A percentile compares a stretch with the other conserved stretches of the same genome.
phyloP scores from a whole-genome alignment of 2,113 vertebrate genomes.

The Lepisosteus oculatus region DNA sequence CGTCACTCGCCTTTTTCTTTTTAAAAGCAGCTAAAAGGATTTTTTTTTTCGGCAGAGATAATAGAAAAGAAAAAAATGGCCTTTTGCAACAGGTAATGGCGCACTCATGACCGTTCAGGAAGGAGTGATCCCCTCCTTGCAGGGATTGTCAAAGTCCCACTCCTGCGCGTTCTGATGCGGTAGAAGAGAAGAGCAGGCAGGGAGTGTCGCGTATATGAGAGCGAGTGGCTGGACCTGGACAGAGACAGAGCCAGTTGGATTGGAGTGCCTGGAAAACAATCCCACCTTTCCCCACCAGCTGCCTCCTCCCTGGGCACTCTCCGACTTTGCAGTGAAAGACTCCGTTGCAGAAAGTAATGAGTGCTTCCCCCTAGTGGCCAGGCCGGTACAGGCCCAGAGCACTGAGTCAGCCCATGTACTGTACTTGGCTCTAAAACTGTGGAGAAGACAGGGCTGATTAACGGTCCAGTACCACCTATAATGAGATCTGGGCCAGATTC shows the following conservation, averaged over 20 bases:
- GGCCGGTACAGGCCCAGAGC: not conserved
- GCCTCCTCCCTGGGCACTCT: conserved; percentile 26
- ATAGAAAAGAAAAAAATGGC: conserved; percentile 46
- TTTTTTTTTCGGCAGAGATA: conserved; percentile 62
- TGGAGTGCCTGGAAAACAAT: conserved; percentile 32
- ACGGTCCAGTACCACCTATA: too few species aligned
- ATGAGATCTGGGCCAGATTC: too few species aligned
- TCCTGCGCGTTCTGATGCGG: conserved; percentile 39
- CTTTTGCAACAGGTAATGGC: conserved; percentile 37
- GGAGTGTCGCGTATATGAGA: conserved; percentile 32
- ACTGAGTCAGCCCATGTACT: not conserved
- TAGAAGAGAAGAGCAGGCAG: conserved; percentile 31
- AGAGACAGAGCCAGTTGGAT: conserved; percentile 27
- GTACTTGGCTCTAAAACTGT: too few species aligned
- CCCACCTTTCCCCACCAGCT: too few species aligned
- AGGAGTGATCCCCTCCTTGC: conserved; percentile 25
- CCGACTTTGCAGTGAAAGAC: conserved; percentile 35
- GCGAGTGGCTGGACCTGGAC: conserved; percentile 47
- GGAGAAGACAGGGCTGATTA: too few species aligned
- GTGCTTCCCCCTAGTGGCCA: conserved; percentile 18
- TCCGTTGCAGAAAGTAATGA: not conserved
- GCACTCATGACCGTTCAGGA: conserved; percentile 37
- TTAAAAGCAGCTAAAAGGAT: conserved; percentile 50
- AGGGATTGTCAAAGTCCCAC: conserved; percentile 55
- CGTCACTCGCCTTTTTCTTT: conserved; percentile 57